Evolutionary conservation across 2,113 vertebrate species (phyloP), one percentile per base, ranked within the genome.

Genomic region (Trinectes maculatus): DNA sequence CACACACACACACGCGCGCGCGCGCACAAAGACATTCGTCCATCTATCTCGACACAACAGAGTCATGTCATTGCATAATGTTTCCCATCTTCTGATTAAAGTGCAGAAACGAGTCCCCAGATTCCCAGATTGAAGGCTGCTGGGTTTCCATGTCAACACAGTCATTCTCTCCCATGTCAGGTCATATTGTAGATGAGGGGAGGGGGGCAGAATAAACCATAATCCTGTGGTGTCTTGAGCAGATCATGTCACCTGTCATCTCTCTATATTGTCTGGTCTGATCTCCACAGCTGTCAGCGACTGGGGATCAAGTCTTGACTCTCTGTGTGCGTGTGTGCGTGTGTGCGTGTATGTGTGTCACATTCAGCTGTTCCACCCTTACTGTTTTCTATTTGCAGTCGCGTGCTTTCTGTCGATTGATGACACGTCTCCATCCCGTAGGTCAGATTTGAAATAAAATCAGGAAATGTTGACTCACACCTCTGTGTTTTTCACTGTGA

Each of bases 21-120:
- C 25, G 19, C 24, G 49, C 55, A n/a, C 10, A 26, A 54, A 9
- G 46, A n/a, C 37, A 28, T 28, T 47, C 13, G 21, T 71, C 67
- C 48, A 62, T 80, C 80, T 80, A 63, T 51, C 25, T 37, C 66
- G 77, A 55, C 61, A 64, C 37, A 15, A 4, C 33, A 28, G 56
- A 71, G 40, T 58, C 52, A 48, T 34, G 46, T 81, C 68, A 57
- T 25, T 34, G 29, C 21, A 25, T 52, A 39, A 36, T 60, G 61
- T 79, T 72, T 77, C 48, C 55, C 21, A 24, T 70, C 51, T 37
- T 80, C 70, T 78, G 82, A 81, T 83, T 70, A 69, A 78, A 80
- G 54, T 63, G n/a, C 47, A 69, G 66, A 58, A 71, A 56, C 49
- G 40, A 73, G n/a, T 46, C 25, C 28, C 53, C 55, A 9, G 18